These are phyloP conservation scores for Hepsetus odoe DNA, from an alignment of 2,113 vertebrate species.

Conservation along the genomic window DNA sequence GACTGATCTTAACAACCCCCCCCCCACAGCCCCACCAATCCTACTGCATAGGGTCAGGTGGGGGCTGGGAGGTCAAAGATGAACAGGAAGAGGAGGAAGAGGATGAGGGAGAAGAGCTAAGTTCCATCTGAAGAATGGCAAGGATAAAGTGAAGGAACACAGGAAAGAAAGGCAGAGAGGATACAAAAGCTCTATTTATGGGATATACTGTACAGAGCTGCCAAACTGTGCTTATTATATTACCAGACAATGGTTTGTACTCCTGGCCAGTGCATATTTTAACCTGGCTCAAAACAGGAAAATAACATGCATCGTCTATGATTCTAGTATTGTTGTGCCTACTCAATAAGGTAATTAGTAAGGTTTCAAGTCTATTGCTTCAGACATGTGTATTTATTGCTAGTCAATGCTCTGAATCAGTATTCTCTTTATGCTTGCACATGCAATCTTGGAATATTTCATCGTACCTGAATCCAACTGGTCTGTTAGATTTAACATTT, in stretches of 20 bases:
- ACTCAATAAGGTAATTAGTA: too few relatives aligned
- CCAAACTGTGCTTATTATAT: not conserved
- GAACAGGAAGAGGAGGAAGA: conserved; percentile 61
- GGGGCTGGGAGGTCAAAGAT: conserved; percentile 63
- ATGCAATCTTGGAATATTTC: too few relatives aligned
- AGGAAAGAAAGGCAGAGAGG: conserved; percentile 64
- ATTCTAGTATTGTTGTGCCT: too few relatives aligned
- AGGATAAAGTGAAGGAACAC: conserved; percentile 51
- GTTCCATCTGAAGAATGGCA: conserved; percentile 66
- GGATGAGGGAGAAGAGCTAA: conserved; percentile 66
- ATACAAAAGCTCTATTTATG: conserved; percentile 71
- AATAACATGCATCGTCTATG: too few relatives aligned
- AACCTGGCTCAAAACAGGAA: not conserved
- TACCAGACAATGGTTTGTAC: not conserved
- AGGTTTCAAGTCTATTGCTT: too few relatives aligned
- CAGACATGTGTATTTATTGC: too few relatives aligned
- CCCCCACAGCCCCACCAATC: conserved; percentile 48
- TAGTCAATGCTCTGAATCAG: too few relatives aligned
- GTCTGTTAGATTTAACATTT: too few relatives aligned
- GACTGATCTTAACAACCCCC: conserved; percentile 60
- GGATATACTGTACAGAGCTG: conserved; percentile 32
- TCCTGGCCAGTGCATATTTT: not conserved
- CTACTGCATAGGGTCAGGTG: conserved; percentile 69
- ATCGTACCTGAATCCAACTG: too few relatives aligned
- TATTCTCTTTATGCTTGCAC: too few relatives aligned